Percentiles rank a stretch among this genome's conserved stretches.
Conservation (phyloP, 2,797 vertebrate genomes). For the Aratinga solstitialis region DNA sequence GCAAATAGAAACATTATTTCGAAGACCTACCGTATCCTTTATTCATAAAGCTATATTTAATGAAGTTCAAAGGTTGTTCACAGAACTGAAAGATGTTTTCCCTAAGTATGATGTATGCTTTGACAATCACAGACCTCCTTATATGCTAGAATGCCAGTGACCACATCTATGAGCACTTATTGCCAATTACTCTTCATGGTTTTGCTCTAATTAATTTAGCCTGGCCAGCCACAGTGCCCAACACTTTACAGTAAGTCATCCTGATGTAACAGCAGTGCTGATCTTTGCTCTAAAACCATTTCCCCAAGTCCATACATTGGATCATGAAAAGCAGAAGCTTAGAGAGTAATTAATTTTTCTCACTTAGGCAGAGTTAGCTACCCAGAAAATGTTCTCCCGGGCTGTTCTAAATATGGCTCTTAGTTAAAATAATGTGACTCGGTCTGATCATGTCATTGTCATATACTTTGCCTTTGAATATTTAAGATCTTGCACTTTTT, state of each 20-base stretch:
- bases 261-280: not conserved
- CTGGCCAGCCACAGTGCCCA: not conserved
- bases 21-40: not conserved
- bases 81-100: not conserved
- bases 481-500: conserved; percentile 6
- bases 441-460: conserved; percentile 37
- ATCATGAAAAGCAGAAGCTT: not conserved
- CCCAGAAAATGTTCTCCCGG: conserved; percentile 21
- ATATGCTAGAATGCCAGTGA: not conserved
- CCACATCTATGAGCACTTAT: not conserved
- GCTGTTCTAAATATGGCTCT: conserved; percentile 28
- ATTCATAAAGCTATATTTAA: not conserved
- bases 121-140: not conserved
- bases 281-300: not conserved
- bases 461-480: not conserved
- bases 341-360: conserved; percentile 28
- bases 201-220: not conserved
- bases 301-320: not conserved
- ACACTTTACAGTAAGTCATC: not conserved
- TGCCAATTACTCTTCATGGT: not conserved
- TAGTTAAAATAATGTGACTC: conserved; percentile 23
- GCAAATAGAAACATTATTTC: not conserved
- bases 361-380: not conserved
- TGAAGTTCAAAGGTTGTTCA: not conserved
- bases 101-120: not conserved